A percentile compares a stretch with the other conserved stretches of the same genome.
Conservation (phyloP, 2,113 vertebrate species). For the human (Homo sapiens) region GRCh38 chr2:144262001-144262500, state of each 20-base stretch:
- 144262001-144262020: background rate
- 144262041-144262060: conserved; percentile 19
- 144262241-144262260: background rate
- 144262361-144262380: no score
- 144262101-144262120: conserved; percentile 28
- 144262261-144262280: background rate
- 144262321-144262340: background rate
- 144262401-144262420: no score
- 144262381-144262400: no score
- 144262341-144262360: background rate
- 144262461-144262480: no score
- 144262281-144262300: background rate
- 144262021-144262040: background rate
- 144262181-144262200: background rate
- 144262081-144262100: conserved; percentile 59
- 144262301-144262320: background rate
- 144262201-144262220: background rate
- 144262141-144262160: conserved; percentile 22
- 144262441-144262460: no score
- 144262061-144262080: background rate
- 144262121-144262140: conserved; percentile 60
- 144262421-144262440: no score
- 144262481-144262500: no score
- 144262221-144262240: background rate
- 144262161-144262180: background rate